A percentile compares a stretch with the other conserved stretches of the same genome.
These are phyloP conservation scores for Oryzias melastigma DNA, from an alignment of 2,113 vertebrate species.

Conservation along the genomic window DNA sequence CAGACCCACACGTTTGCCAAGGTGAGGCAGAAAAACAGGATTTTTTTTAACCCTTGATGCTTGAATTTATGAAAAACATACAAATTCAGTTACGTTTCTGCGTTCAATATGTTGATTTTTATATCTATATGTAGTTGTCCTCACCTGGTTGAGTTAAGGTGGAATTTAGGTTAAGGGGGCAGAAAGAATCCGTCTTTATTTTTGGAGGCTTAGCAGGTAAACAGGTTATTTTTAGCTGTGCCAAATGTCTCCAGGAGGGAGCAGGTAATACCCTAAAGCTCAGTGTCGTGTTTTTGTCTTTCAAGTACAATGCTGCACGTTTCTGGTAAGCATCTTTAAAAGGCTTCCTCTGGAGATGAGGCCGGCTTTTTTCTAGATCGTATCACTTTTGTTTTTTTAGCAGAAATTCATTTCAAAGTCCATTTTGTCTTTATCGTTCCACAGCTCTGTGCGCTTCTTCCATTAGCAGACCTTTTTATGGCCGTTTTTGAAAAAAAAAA, in stretches of 20 bases:
- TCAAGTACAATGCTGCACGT: no score
- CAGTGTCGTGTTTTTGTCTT: constrained; percentile 8
- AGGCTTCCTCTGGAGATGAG: no score
- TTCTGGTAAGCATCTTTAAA: no score
- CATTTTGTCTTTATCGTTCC: not conserved
- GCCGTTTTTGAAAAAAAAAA: not conserved
- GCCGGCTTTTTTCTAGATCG: no score
- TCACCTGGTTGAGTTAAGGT: no score
- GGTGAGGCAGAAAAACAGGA: constrained; percentile 1
- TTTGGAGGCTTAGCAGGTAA: constrained; percentile 19
- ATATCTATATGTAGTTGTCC: no score
- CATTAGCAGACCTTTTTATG: not conserved
- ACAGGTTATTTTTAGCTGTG: constrained; percentile 26
- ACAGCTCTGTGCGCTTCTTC: not conserved
- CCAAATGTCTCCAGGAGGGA: not conserved
- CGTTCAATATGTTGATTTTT: not conserved
- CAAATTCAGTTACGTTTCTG: not conserved
- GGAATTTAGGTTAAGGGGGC: not conserved
- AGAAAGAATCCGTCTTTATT: constrained; percentile 2
- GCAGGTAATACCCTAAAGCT: not conserved
- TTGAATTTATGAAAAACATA: not conserved
- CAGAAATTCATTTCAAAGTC: not conserved
- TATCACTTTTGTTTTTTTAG: no score
- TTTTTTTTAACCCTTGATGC: not conserved
- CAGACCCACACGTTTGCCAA: constrained; percentile 2